Conservation (phyloP, 2,113 vertebrate species). For the Tychaedon coryphoeus region DNA sequence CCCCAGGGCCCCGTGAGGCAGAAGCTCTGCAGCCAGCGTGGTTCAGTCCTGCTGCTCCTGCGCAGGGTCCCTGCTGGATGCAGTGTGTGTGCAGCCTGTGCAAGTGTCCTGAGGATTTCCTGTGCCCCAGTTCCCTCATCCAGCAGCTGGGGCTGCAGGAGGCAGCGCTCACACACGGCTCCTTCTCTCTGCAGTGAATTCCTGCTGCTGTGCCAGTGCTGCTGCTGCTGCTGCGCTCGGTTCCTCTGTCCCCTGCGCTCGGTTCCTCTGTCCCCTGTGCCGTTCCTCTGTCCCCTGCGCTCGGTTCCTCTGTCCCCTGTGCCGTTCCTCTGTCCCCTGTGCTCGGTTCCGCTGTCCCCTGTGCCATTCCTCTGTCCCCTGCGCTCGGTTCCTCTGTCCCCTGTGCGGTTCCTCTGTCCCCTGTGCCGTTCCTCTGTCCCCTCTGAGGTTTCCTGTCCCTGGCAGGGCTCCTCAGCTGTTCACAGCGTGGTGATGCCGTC, state of each 20-base stretch:
- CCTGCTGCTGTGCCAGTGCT: background rate
- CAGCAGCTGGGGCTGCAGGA: background rate
- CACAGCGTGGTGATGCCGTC: rapidly evolving
- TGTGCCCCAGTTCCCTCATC: background rate
- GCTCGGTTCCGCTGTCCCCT: too few relatives aligned
- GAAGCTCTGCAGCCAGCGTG: background rate
- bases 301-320: too few relatives aligned
- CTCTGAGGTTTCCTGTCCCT: background rate
- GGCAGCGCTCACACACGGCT: background rate
- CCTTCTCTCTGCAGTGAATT: background rate
- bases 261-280: too few relatives aligned
- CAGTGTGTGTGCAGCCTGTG: background rate
- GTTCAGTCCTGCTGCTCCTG: background rate
- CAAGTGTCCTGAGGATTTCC: background rate
- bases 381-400: too few relatives aligned
- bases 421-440: background rate
- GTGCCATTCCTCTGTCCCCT: too few relatives aligned
- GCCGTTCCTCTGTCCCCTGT: too few relatives aligned
- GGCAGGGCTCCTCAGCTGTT: background rate
- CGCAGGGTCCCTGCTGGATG: background rate
- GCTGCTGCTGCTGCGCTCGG: background rate
- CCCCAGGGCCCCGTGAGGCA: background rate
- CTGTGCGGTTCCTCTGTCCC: background rate
- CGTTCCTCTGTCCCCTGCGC: too few relatives aligned
- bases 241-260: too few relatives aligned